phyloP scores from a whole-genome alignment of 2,888 invertebrate genomes.

The Eurytoma adleriae region DNA sequence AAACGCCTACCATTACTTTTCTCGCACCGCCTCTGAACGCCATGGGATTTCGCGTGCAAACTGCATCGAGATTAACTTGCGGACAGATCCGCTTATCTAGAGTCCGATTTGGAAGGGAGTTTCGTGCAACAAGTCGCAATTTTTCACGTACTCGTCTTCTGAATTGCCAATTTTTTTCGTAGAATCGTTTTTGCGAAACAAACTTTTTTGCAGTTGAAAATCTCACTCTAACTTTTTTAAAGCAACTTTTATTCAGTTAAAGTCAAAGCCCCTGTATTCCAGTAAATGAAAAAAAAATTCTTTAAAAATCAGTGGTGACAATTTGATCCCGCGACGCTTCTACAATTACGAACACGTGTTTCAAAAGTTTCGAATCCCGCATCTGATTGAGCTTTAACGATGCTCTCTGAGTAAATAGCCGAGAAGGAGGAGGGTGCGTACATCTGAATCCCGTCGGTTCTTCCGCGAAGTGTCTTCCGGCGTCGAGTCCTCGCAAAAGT shows the following conservation, averaged over 20 bases:
- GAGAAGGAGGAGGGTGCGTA: not conserved
- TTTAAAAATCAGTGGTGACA: no score
- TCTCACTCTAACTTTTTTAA: no score
- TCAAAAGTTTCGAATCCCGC: not conserved
- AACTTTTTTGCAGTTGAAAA: no score
- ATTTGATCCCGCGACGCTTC: no score
- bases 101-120: constrained; percentile 9
- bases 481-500: constrained; percentile 23
- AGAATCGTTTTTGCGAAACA: no score
- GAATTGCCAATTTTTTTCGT: no score
- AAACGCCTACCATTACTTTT: constrained; percentile 36
- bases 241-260: no score
- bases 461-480: constrained; percentile 52
- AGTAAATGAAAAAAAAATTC: no score
- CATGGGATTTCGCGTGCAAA: constrained; percentile 6
- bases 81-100: constrained; percentile 13
- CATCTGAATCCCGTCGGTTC: constrained; percentile 8
- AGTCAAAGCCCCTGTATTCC: no score
- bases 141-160: not conserved
- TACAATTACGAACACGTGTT: no score
- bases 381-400: constrained; percentile 21
- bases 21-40: not conserved
- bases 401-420: not conserved
- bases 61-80: constrained; percentile 25
- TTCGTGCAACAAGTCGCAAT: constrained; percentile 31